Base-by-base conservation (phyloP, 2,888 invertebrate genomes). In the Yponomeuta malinellus region DNA sequence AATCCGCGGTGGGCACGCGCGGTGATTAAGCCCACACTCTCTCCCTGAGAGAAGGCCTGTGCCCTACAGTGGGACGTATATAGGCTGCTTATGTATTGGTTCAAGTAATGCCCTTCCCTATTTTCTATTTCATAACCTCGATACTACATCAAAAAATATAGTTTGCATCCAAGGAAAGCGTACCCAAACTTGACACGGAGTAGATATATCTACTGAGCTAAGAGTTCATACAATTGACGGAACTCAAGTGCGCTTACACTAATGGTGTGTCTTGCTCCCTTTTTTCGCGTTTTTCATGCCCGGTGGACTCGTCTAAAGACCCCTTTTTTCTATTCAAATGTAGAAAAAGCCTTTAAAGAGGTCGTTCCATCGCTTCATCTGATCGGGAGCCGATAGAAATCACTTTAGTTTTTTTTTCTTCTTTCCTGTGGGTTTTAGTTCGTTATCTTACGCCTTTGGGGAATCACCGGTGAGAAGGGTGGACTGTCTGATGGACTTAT, bases 291-390 rank as follows among this genome's bases (percentile, higher is more conserved):
- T 68, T 67, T 52, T 68, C 68, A 43, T 33, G 67, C 68, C 68
- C 48, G 67, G 68, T 71, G 67, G 71, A 68, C 71, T 71, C 68
- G 68, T 70, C 10, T 29, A 70, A 66, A 70, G 48, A 23, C n/a
- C 59, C n/a, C 59, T 69, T 69, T 43, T 69, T 48, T 59, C 33
- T 69, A 48, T 69, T 33, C 59, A 68, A 15, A 23, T 23, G 48
- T 23, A 66, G 68, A 71, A 68, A 71, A 71, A 71, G 63, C n/a
- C 68, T 71, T 43, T 68, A 23, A 59, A 71, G n/a, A 59, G 68
- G 69, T 69, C 67, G 67, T 37, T 67, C 33, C 15, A 67, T n/a
- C 33, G 37, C 6, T 67, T 37, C 10, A 67, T n/a, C 31, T 67
- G 43, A 67, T 67, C 67, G 67, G 29, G 5, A 43, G 67, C 1